Evolutionary conservation across 1,140 invertebrate genomes (phyloP), one percentile per base, ranked within the genome.

Genomic region (Solen grandis): DNA sequence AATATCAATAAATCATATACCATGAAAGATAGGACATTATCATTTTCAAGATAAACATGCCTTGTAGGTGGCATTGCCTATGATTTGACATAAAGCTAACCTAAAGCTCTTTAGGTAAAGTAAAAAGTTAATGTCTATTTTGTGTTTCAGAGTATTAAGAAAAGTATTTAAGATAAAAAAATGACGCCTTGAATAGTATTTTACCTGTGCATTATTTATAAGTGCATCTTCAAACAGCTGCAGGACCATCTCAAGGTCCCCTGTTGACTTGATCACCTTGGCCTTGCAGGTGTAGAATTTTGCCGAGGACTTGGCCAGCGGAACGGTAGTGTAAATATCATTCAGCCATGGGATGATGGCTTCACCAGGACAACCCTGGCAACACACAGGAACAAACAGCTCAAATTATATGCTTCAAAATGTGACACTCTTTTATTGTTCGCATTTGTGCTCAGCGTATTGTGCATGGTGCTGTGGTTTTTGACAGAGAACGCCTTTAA

Each of bases 141-240:
- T n/a, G n/a, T n/a, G n/a, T n/a, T n/a, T n/a, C n/a, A n/a, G n/a
- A n/a, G n/a, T n/a, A n/a, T n/a, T n/a, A n/a, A n/a, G n/a, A n/a
- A n/a, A n/a, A n/a, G n/a, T n/a, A n/a, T n/a, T n/a, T n/a, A n/a
- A n/a, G n/a, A n/a, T n/a, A n/a, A n/a, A n/a, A n/a, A n/a, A n/a
- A n/a, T n/a, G n/a, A n/a, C n/a, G n/a, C n/a, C n/a, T n/a, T n/a
- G n/a, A n/a, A n/a, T n/a, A n/a, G n/a, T n/a, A n/a, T n/a, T 31
- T 29, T 55, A 80, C 77, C 77, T 80, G 77, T 72, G 77, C 77
- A 80, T 73, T 72, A 65, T 80, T 72, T 19, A 80, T 72, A n/a
- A 60, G 72, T 4, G 77, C 77, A 29, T 72, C 38, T 25, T 62
- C 77, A 41, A 80, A 80, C 2, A 80, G 29, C 31, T 72, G 38